Evolutionary conservation across 2,888 invertebrate genomes (phyloP), one percentile per base, ranked within the genome.

Genomic region (Omphaloscelis lunosa): DNA sequence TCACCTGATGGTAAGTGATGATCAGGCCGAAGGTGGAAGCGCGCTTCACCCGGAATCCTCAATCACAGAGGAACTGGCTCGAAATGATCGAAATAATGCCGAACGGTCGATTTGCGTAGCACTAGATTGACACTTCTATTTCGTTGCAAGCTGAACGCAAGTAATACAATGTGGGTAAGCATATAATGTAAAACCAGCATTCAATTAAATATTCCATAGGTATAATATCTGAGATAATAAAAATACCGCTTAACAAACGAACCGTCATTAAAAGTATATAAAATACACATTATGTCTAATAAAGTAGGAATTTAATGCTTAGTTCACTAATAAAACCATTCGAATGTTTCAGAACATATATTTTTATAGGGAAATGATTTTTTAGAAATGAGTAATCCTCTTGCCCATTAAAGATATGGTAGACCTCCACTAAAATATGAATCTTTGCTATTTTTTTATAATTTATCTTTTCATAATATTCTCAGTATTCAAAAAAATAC

Each of bases 201-300:
- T 27, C 20, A 34, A 73, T 67, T 58, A 27, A 70, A 62, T 58
- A 67, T 70, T 63, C 41, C 29, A 56, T 39, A 58, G n/a, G 29
- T 34, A 23, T 77, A 62, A 29, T 51, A 29, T 23, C 34, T 41
- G 41, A 61, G 45, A 67, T 75, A 56, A 58, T 68, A 84, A 84
- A 83, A 84, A 81, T 84, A 72, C 56, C 77, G 23, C 70, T 29
- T 45, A 77, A 62, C 27, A 75, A 81, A 84, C 75, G 81, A 72
- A 77, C 77, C 77, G 77, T 72, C 63, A 81, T 84, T 73, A 84
- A 75, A 81, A 75, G 51, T 72, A 72, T 53, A 79, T 83, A 70
- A 70, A 77, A 70, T 67, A 68, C 1, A 68, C 4, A 67, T 59
- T 67, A 82, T 67, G 65, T 41, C 59, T 70, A 51, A 70, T 84